Evolutionary conservation across 1,140 invertebrate genomes (phyloP), one percentile per base, ranked within the genome.

Genomic region (Ruditapes philippinarum): DNA sequence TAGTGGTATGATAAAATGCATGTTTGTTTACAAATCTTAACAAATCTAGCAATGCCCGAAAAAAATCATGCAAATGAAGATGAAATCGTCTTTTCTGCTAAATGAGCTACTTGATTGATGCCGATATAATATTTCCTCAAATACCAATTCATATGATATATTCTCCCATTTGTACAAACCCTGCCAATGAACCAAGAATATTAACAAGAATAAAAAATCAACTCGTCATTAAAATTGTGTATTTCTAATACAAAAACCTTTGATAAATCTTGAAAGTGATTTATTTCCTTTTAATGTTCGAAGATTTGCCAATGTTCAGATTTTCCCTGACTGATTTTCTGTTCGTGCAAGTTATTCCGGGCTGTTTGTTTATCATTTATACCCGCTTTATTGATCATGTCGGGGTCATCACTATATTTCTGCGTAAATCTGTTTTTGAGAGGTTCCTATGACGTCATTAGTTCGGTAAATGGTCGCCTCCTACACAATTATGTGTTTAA

Each of bases 381-480:
- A 78, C 51, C 5, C 74, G 33, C 28, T 40, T 45, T 78, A 78
- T 78, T 28, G 74, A 78, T 78, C 45, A 31, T 78, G 45, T 54
- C 45, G 25, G 28, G 74, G 19, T 38, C 74, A 78, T 51, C 25
- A 51, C 40, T 25, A 28, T 28, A 17, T 31, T 51, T 78, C 42
- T 78, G 31, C 14, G 42, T 54, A 78, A 36, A 78, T 78, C 74
- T 76, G 45, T 51, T 78, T 51, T 74, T 49, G 42, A 45, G 14
- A 54, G 49, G 31, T 51, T 51, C 74, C 19, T 0, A 78, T 78
- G 74, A 78, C 45, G 74, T 78, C 49, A 54, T 76, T 45, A 36
- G 31, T 12, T 65, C 28, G 36, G 33, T 70, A 38, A 38, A 38
- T 70, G 65, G 11, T n/a, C 33, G 19, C 65, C 65, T 36, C 65